Conservation (phyloP, 2,888 invertebrate genomes). For the Branchipolynoe longqiensis region DNA sequence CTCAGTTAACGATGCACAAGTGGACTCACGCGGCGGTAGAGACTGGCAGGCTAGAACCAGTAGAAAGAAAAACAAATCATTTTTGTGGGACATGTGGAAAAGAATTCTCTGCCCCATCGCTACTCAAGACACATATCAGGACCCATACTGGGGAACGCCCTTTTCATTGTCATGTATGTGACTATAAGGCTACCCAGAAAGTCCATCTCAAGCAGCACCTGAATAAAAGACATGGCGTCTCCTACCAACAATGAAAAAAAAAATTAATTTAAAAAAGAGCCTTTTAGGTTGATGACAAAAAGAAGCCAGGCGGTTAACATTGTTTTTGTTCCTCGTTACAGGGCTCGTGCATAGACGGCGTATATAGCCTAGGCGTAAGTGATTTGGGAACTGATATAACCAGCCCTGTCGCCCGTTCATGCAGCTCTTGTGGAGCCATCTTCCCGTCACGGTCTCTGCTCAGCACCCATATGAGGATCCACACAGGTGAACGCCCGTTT, state of each 20-base stretch:
- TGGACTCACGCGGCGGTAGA: neutral
- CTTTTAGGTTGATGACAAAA: no score
- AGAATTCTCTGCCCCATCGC: no score
- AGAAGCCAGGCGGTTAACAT: neutral
- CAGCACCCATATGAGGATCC: neutral
- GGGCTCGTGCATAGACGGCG: no score
- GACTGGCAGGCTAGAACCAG: no score
- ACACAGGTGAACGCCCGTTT: conserved; percentile 21
- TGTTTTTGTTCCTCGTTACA: no score
- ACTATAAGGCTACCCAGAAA: conserved; percentile 11
- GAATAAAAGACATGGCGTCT: neutral
- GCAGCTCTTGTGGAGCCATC: no score
- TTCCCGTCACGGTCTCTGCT: no score
- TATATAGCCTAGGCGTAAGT: no score
- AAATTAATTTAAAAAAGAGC: no score
- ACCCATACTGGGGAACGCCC: conserved; percentile 29
- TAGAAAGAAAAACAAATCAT: neutral
- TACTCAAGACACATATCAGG: neutral
- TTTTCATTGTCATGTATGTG: neutral
- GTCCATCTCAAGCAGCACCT: neutral
- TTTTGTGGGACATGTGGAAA: no score
- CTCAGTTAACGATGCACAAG: neutral
- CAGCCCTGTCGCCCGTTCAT: no score
- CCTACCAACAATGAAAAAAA: neutral
- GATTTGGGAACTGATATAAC: no score